A percentile compares a stretch with the other conserved stretches of the same genome.
Conservation (phyloP, 2,888 invertebrate species). For the Caenorhabditis auriculariae region DNA sequence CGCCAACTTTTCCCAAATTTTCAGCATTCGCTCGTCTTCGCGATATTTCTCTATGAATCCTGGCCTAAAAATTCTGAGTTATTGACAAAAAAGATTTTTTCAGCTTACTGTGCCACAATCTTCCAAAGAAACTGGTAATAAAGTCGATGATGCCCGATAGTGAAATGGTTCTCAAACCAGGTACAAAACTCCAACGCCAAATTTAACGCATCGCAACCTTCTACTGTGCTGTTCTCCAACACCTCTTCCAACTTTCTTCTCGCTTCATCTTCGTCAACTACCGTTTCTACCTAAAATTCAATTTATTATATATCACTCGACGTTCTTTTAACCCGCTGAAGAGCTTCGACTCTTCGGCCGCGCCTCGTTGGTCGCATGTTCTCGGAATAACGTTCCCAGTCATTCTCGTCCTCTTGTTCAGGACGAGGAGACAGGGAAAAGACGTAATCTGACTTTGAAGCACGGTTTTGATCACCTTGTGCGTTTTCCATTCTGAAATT, state of each 20-base stretch:
- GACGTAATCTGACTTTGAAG: no score
- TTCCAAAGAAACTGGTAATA: conserved; percentile 42
- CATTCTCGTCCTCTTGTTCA: conserved; percentile 17
- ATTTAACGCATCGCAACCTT: no score
- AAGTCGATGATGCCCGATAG: conserved; percentile 37
- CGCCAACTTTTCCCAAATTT: conserved; percentile 44
- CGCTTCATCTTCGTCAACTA: no score
- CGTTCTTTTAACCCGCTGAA: conserved; percentile 21
- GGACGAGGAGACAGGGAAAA: no score
- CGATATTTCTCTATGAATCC: conserved; percentile 20
- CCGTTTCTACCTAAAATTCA: no score
- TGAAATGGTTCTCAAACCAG: conserved; percentile 43
- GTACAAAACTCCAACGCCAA: conserved; percentile 32
- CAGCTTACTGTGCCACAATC: conserved; percentile 18
- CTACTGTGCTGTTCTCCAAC: no score
- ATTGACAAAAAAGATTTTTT: neutral
- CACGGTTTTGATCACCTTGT: no score
- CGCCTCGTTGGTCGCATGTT: conserved; percentile 34
- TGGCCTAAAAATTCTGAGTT: conserved; percentile 8
- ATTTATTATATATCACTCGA: no score
- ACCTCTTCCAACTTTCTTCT: no score
- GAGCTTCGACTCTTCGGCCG: conserved; percentile 30
- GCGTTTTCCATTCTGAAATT: no score
- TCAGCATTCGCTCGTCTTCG: conserved; percentile 38
- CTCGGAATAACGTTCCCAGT: conserved; percentile 41